Evolutionary conservation across 2,888 invertebrate species (phyloP).

Genomic region (Deilephila elpenor): DNA sequence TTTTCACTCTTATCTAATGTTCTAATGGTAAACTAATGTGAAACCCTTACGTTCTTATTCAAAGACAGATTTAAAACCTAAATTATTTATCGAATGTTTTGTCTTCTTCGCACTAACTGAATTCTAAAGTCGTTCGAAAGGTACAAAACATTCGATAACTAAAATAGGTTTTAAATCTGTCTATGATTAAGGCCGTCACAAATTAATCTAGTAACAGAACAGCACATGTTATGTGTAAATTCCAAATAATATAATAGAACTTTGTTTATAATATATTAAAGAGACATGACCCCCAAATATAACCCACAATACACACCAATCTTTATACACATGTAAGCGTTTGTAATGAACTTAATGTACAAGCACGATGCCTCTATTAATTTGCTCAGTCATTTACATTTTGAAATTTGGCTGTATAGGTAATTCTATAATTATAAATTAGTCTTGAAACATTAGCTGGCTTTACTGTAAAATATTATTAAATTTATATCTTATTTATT

Average conservation of each 20-base stretch:
- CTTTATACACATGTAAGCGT: constrained; percentile 36
- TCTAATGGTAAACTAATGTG: too few relatives aligned
- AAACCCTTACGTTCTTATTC: too few relatives aligned
- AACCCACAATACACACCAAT: background rate
- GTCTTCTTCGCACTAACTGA: too few relatives aligned
- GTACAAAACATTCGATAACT: too few relatives aligned
- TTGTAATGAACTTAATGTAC: constrained; percentile 50
- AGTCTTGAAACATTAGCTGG: background rate
- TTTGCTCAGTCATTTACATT: constrained; percentile 43
- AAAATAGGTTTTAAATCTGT: too few relatives aligned
- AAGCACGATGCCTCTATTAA: constrained; percentile 44
- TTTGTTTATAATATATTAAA: background rate
- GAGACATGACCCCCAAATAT: background rate
- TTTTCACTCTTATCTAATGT: too few relatives aligned
- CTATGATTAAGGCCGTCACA: too few relatives aligned
- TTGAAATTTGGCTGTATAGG: background rate
- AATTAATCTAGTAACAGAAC: too few relatives aligned
- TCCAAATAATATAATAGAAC: background rate
- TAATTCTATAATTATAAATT: background rate
- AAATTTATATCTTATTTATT: too few relatives aligned
- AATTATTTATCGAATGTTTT: too few relatives aligned
- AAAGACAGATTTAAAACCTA: too few relatives aligned
- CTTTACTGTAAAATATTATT: background rate
- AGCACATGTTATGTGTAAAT: background rate
- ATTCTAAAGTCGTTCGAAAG: too few relatives aligned